Conservation (phyloP, 2,797 vertebrate species). For the Cyprinodon diabolis region DNA sequence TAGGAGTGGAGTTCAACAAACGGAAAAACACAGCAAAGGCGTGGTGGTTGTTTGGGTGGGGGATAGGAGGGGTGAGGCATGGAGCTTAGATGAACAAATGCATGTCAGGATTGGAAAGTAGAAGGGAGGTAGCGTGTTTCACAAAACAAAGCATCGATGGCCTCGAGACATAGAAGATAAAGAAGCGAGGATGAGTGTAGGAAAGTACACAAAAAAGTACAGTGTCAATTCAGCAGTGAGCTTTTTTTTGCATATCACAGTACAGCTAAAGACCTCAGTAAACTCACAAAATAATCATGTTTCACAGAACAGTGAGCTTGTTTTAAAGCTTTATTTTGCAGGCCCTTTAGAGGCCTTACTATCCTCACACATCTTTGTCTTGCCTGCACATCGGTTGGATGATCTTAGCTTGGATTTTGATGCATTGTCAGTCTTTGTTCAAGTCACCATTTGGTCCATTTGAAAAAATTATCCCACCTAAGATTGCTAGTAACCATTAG, state of each 20-base stretch:
- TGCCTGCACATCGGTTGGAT: too few relatives aligned
- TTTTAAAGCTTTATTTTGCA: neutral
- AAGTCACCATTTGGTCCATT: slow-evolving; percentile 18
- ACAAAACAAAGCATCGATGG: slow-evolving; percentile 9
- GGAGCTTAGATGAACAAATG: slow-evolving; percentile 37
- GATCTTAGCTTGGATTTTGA: neutral
- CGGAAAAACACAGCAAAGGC: slow-evolving; percentile 40
- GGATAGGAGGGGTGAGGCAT: slow-evolving; percentile 12
- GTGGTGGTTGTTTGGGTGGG: slow-evolving; percentile 17
- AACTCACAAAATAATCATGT: neutral
- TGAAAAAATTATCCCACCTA: slow-evolving; percentile 35
- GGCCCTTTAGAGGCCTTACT: neutral
- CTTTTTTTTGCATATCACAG: neutral
- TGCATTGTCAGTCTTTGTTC: slow-evolving; percentile 18
- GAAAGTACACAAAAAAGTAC: neutral
- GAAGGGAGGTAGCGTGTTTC: slow-evolving; percentile 17
- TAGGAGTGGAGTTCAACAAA: slow-evolving; percentile 57
- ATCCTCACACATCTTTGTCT: neutral
- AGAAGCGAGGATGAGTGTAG: neutral
- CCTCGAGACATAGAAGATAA: slow-evolving; percentile 18
- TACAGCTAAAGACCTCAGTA: slow-evolving; percentile 1
- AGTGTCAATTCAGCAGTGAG: slow-evolving; percentile 7
- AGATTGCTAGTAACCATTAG: slow-evolving; percentile 11
- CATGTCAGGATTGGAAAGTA: slow-evolving; percentile 21
- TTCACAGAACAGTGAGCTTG: neutral